Evolutionary conservation across 1,140 invertebrate genomes (phyloP).

Genomic region (Steinernema khuongi): DNA sequence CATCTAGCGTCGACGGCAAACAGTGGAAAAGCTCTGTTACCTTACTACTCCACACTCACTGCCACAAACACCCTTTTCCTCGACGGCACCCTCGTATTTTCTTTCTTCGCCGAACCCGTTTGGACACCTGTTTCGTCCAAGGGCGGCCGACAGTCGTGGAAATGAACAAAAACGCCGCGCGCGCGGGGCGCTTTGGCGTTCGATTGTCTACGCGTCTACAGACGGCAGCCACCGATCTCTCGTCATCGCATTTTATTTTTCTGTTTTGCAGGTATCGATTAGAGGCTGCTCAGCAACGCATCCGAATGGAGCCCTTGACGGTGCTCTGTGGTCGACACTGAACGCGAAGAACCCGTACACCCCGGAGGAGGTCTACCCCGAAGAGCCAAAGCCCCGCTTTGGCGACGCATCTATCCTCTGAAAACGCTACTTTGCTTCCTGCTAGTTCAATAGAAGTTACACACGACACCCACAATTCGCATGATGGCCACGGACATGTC

Average conservation of each 20-base stretch:
- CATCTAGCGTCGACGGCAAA: background rate
- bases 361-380: slow-evolving; percentile 7
- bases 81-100: background rate
- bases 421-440: background rate
- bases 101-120: background rate
- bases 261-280: slow-evolving; percentile 12
- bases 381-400: background rate
- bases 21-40: background rate
- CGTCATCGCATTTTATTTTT: background rate
- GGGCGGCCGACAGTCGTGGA: too few species aligned
- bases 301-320: slow-evolving; percentile 16
- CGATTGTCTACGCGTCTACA: background rate
- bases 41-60: too few species aligned
- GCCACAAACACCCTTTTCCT: background rate
- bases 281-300: slow-evolving; percentile 14
- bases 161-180: background rate
- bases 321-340: slow-evolving; percentile 14
- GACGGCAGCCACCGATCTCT: background rate
- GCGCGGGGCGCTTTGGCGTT: background rate
- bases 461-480: too few species aligned
- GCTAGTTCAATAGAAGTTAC: too few species aligned
- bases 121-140: too few species aligned
- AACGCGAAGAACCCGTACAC: background rate
- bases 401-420: background rate
- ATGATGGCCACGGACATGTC: slow-evolving; percentile 3